Base-by-base conservation (phyloP, 1,140 invertebrate species). In the Hormaphis cornu region DNA sequence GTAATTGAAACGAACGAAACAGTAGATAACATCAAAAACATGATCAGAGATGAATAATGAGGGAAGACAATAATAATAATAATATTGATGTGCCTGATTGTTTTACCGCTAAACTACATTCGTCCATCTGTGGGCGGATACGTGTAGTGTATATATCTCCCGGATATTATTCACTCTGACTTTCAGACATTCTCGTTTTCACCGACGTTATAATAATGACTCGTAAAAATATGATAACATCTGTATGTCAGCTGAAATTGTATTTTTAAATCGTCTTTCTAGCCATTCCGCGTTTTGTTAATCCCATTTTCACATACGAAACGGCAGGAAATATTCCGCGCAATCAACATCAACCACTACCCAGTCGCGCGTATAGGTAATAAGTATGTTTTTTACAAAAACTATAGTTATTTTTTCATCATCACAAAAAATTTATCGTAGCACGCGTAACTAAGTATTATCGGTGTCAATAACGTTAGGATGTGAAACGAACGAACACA, bases 131-230 rank as follows among this genome's bases (percentile, higher is more conserved):
- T 66, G 44, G 61, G 61, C 61, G 28, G 44, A 48, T 22, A n/a
- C n/a, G n/a, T n/a, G n/a, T n/a, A n/a, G n/a, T n/a, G n/a, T n/a
- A n/a, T n/a, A 44, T 33, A 48, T 50, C 28, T 66, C 42, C 61
- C 61, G 61, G 61, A 66, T 66, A 66, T 66, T 66, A 44, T 66
- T 66, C 50, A 66, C 61, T 14, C 40, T 44, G 44, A 46, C 44
- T 66, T 46, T 44, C 42, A 30, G 58, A 30, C 58, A 50, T 33
- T 48, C 42, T 44, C 42, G 61, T 66, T 66, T 66, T 66, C 61
- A 66, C 61, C 61, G 18, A 16, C 44, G 4, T 7, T 63, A 20
- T 28, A n/a, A n/a, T 10, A 3, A 63, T 16, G 14, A 18, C 28
- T n/a, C n/a, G n/a, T n/a, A n/a, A 40, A 22, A 50, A 50, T 26